Evolutionary conservation across 2,888 invertebrate species (phyloP), one percentile per base, ranked within the genome.

Genomic region (Lapara coniferarum): DNA sequence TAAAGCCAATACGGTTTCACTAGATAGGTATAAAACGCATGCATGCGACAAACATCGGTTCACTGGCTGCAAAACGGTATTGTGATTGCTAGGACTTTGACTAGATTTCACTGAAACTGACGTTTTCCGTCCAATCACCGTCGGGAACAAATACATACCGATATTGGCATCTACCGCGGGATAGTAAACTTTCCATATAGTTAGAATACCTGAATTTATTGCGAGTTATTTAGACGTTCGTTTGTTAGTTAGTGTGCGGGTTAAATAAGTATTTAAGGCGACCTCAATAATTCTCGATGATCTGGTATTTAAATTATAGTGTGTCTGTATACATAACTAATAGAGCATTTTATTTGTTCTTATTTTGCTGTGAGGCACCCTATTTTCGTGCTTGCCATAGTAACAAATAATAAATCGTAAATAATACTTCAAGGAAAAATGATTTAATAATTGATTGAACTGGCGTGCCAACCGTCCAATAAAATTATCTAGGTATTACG

Each of bases 41-140:
- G 59, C 46, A 63, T 2, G 25, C 25, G 25, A 25, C 25, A 25
- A 25, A 25, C 25, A 25, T 25, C 59, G 73, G 71, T 71, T 77
- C 73, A 66, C 71, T 74, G 73, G 68, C 49, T 71, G 70, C 72
- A 73, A 74, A 75, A 72, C 69, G 70, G 67, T 49, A 57, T 67
- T 56, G 63, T 73, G 70, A 72, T 69, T 70, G 73, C 75, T 59
- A 71, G 69, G 70, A 68, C 55, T 70, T 70, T 55, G 67, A 68
- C 72, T 70, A 69, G 52, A 73, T 70, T 71, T 70, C 49, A 70
- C 73, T 77, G 76, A 66, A 70, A 73, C 70, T 79, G 76, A 74
- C 79, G 68, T 70, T 63, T 55, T 66, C 71, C 44, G 57, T 16
- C 56, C 46, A 56, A 67, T 57, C 56, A 67, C 66, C 16, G 49